These are phyloP conservation scores for Gnathonemus longibarbis DNA, from an alignment of 2,113 vertebrate species.

Conservation along the genomic window DNA sequence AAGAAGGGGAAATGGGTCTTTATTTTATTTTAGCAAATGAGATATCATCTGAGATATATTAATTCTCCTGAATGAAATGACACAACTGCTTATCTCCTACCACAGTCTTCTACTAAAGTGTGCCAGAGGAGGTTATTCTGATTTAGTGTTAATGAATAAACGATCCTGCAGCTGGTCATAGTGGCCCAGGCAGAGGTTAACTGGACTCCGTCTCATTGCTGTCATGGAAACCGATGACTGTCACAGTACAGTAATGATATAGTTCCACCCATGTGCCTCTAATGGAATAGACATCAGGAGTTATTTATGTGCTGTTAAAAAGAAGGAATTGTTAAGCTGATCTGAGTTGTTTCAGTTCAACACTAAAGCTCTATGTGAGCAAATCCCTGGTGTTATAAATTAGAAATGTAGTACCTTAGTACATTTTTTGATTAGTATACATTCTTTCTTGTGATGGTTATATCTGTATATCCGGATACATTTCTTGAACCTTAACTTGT, in stretches of 20 bases:
- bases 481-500: neutral
- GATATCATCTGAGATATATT: neutral
- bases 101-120: neutral
- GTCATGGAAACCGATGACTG: neutral
- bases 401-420: neutral
- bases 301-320: neutral
- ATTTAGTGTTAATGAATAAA: neutral
- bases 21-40: neutral
- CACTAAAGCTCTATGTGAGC: neutral
- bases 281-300: neutral
- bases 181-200: neutral
- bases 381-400: neutral
- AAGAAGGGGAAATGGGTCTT: neutral
- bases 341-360: neutral
- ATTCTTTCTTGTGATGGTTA: neutral
- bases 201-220: neutral
- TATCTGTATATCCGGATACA: neutral
- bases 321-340: neutral
- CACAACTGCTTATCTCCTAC: neutral
- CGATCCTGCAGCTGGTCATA: neutral
- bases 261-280: neutral
- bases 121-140: neutral
- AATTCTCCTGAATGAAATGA: neutral
- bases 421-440: neutral
- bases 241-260: neutral